Percentiles rank a stretch among this genome's conserved stretches.
Conservation (phyloP, 2,113 vertebrate genomes). For the Willisornis vidua region DNA sequence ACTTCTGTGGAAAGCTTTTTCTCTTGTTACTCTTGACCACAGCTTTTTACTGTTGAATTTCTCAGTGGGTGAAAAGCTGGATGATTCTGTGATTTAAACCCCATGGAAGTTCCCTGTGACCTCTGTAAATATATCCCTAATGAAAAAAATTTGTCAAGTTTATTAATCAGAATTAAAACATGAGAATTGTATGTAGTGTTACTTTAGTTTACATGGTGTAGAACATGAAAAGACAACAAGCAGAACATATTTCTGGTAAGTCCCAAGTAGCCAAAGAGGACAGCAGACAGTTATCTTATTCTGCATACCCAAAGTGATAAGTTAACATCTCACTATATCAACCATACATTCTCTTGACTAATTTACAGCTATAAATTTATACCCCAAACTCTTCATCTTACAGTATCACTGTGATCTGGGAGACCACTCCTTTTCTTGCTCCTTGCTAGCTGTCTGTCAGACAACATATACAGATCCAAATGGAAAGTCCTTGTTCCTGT, state of each 20-base stretch:
- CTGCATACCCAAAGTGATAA: background rate
- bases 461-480: background rate
- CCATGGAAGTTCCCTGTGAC: background rate
- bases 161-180: background rate
- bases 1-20: background rate
- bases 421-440: background rate
- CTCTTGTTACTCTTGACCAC: background rate
- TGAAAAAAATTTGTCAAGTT: background rate
- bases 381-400: background rate
- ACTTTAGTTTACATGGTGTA: background rate
- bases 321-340: background rate
- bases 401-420: background rate
- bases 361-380: background rate
- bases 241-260: background rate
- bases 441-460: background rate
- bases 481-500: background rate
- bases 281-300: background rate
- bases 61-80: background rate
- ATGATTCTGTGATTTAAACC: background rate
- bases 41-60: background rate
- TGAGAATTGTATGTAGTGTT: background rate
- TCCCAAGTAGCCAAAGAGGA: background rate
- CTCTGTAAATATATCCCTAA: background rate
- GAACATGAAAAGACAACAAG: background rate
- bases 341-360: background rate